phyloP scores from a whole-genome alignment of 2,888 invertebrate genomes.

The Sminthurides aquaticus region DNA sequence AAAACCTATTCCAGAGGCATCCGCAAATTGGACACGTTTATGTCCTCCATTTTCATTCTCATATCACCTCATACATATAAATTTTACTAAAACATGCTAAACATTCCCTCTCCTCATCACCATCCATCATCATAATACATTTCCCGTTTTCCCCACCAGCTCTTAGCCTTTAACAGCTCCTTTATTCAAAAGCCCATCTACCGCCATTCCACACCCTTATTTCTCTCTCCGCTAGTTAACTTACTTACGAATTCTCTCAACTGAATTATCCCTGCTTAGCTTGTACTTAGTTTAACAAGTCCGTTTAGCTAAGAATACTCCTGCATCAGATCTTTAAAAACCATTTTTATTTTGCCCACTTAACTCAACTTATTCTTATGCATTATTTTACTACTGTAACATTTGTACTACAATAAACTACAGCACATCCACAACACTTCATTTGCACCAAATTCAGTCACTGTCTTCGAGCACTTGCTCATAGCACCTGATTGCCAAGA shows the following conservation, averaged over 20 bases:
- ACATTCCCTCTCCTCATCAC: neutral
- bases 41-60: neutral
- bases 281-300: no score
- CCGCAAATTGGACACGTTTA: neutral
- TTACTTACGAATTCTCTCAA: neutral
- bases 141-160: no score
- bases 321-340: no score
- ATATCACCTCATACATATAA: neutral
- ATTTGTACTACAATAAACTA: no score
- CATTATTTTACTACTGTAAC: no score
- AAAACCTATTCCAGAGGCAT: neutral
- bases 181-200: neutral
- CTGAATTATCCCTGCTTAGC: neutral
- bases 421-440: no score
- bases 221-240: neutral
- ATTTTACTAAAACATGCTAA: neutral
- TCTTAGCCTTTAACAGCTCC: neutral
- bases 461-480: no score
- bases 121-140: neutral
- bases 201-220: neutral
- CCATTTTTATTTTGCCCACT: no score
- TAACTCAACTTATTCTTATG: no score
- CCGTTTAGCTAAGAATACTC: no score
- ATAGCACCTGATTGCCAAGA: no score
- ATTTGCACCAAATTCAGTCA: no score